These are phyloP conservation scores for Anastatus disparis DNA, from an alignment of 1,140 invertebrate species.

Conservation along the genomic window DNA sequence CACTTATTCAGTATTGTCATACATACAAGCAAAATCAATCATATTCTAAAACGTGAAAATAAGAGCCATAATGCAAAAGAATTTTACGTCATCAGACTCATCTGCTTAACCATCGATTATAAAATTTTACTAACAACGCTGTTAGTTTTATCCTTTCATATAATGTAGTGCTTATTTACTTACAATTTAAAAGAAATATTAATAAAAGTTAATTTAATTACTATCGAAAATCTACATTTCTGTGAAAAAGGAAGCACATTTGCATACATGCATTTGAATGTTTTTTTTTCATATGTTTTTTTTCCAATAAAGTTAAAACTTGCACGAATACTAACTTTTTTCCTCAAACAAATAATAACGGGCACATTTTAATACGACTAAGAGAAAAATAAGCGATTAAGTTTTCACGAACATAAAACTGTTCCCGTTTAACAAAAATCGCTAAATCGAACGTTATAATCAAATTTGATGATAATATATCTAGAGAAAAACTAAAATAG, in stretches of 20 bases:
- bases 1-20: slow-evolving; percentile 28
- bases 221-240: slow-evolving; percentile 33
- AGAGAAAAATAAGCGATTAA: slow-evolving; percentile 33
- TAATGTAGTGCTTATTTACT: slow-evolving; percentile 14
- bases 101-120: slow-evolving; percentile 22
- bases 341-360: slow-evolving; percentile 11
- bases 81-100: neutral
- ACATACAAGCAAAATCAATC: slow-evolving; percentile 24
- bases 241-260: slow-evolving; percentile 42
- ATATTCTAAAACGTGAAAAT: slow-evolving; percentile 34
- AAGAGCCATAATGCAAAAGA: slow-evolving; percentile 39
- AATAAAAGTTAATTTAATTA: slow-evolving; percentile 19
- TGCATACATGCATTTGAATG: slow-evolving; percentile 32
- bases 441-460: slow-evolving; percentile 20
- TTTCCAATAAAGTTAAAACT: slow-evolving; percentile 29
- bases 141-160: slow-evolving; percentile 14
- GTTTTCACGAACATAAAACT: slow-evolving; percentile 38
- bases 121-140: slow-evolving; percentile 9
- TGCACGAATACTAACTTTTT: slow-evolving; percentile 25
- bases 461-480: slow-evolving; percentile 17
- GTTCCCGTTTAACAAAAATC: slow-evolving; percentile 21
- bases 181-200: slow-evolving; percentile 22
- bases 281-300: slow-evolving; percentile 19
- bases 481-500: slow-evolving; percentile 24
- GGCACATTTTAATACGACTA: slow-evolving; percentile 13